Base-by-base conservation (phyloP, 2,113 vertebrate genomes). In the Oostethus manadensis region DNA sequence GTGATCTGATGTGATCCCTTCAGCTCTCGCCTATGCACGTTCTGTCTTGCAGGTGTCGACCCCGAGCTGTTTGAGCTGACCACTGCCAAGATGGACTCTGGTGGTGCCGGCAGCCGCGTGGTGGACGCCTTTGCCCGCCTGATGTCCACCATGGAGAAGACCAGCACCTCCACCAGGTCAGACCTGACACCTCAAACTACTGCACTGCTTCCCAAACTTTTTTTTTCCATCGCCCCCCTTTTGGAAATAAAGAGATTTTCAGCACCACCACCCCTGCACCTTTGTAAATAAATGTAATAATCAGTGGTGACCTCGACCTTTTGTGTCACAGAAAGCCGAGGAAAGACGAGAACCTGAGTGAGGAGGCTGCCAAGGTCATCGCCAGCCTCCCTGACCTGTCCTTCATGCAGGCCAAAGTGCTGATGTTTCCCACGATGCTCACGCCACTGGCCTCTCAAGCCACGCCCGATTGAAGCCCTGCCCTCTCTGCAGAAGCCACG, bases 371-470 rank as follows among this genome's bases (percentile, higher is more conserved):
- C 63, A 91, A 92, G 74, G 95, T 98, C 77, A 99, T 99, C 47
- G 78, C 90, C 14, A 81, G 80, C 72, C 93, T 99, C 79, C 95
- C 97, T 1, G 97, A 99, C 77, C 85, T 99, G 13, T 94, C 93
- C 62, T 99, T 99, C 92, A 99, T 99, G 96, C 92, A 94, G 86
- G 96, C 96, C 82, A 99, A 98, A 89, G 96, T 98, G 81, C 88
- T 98, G 88, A 99, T 99, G 95, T 99, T 99, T 71, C 97, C 96
- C 43, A 73, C 95, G 86, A 97, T 92, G 2, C 89, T 99, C 77
- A 96, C 90, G 51, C 95, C 95, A 68, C 93, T 93, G 68, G 66
- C 87, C 66, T 76, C 64, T 11, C 73, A 73, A 43, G 62, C 77
- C 42, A 66, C 67, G 2, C 60, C 85, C 0, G 82, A 88, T 77